Evolutionary conservation across 2,888 invertebrate species (phyloP), one percentile per base, ranked within the genome.

Genomic region (Dendrolimus pini): DNA sequence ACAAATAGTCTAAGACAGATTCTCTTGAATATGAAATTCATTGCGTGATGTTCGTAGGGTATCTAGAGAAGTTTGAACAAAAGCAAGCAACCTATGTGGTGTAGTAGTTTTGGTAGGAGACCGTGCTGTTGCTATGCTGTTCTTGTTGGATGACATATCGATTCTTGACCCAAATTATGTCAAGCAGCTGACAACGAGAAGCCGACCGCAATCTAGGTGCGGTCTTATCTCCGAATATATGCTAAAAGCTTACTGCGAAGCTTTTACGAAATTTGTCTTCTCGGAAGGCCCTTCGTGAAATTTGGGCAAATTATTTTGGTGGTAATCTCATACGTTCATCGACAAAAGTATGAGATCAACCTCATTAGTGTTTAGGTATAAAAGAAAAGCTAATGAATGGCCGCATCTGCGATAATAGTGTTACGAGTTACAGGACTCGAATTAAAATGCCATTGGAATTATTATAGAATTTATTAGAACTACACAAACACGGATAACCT

Each of bases 131-230:
- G 12, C 47, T 47, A 47, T 47, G 47, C 47, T 10, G 12, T 7
- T 47, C 47, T 30, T 30, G 12, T 9, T 47, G 47, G 9, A 47
- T 9, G 12, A 47, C 58, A 62, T 10, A n/a, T 54, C 60, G 54
- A 58, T 56, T 55, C 53, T 59, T 59, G 60, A 69, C 58, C 56
- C 55, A 54, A 57, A 56, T 61, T 56, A 60, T 18, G 56, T 41
- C 9, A 47, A 47, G 47, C 47, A 10, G 47, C 6, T 47, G 12
- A 12, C 47, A 47, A 47, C 7, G 47, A 10, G 9, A 10, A 12
- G 30, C 30, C 12, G 12, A 47, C 47, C 47, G 47, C 47, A 47
- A 47, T 10, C 12, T 47, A 47, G 9, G 47, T 12, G 47, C 47
- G 9, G 9, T 47, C 12, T 47, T 47, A 47, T 47, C 47, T 47